These are phyloP conservation scores for Glyphotaelius pellucidus DNA, from an alignment of 2,888 invertebrate genomes.

Conservation along the genomic window DNA sequence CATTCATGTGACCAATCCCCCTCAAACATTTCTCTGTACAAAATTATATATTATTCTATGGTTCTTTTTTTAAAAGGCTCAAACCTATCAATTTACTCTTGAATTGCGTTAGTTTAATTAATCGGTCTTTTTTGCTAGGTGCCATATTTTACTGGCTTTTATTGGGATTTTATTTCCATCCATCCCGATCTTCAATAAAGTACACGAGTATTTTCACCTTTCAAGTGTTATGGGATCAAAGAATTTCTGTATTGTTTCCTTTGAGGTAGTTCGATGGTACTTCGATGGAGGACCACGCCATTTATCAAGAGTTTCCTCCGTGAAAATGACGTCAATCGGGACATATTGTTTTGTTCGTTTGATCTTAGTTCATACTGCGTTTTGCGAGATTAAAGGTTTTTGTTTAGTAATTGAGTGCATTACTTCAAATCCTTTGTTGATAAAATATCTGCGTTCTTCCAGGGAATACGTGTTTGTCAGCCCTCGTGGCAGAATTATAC, in stretches of 20 bases:
- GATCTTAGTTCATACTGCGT: not conserved
- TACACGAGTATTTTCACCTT: not conserved
- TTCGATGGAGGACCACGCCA: constrained; percentile 4
- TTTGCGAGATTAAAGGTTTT: not conserved
- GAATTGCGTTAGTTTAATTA: not conserved
- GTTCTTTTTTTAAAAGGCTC: not conserved
- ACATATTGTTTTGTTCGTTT: constrained; percentile 4
- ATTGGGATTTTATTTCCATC: not conserved
- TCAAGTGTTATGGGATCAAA: not conserved
- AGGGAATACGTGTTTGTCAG: not conserved
- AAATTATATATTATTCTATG: not conserved
- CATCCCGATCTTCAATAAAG: not conserved
- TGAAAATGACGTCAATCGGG: constrained; percentile 5
- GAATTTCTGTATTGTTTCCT: constrained; percentile 26
- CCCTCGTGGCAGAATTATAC: too few species aligned
- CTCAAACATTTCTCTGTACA: not conserved
- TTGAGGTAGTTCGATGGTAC: constrained; percentile 17
- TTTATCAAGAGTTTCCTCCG: constrained; percentile 8
- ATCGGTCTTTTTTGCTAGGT: not conserved
- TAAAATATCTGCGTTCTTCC: not conserved
- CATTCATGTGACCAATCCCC: not conserved
- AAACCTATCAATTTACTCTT: not conserved
- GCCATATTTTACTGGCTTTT: not conserved
- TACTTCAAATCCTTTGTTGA: not conserved
- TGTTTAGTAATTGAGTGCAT: not conserved